These are phyloP conservation scores for Porites divaricata DNA, from an alignment of 92 coral and sea anemone species.

Conservation along the genomic window DNA sequence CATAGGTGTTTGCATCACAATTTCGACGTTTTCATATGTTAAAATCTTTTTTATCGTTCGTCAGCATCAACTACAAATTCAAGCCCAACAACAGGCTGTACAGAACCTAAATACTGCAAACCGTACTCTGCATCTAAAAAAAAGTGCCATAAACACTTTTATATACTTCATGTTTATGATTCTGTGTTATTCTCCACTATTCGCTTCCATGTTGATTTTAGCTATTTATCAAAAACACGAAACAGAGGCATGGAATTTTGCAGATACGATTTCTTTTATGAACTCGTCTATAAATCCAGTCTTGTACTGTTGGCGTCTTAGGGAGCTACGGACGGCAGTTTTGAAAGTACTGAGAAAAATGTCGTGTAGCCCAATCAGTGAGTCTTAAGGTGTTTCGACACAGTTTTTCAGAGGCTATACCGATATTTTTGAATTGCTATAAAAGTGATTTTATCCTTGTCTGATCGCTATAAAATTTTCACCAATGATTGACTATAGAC, in stretches of 20 bases:
- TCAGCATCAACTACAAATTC: background rate
- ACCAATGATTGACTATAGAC: no score
- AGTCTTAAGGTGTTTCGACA: no score
- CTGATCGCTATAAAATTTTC: no score
- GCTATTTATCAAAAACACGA: background rate
- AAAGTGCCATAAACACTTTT: conserved; percentile 10
- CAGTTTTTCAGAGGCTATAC: no score
- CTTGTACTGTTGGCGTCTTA: conserved; percentile 15
- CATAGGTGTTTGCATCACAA: background rate
- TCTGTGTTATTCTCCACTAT: conserved; percentile 1
- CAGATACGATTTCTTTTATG: background rate
- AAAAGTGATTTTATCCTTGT: no score
- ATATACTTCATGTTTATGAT: conserved; percentile 4
- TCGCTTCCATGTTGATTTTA: conserved; percentile 18
- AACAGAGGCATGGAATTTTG: conserved; percentile 1
- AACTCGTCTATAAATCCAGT: conserved; percentile 18
- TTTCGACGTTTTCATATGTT: conserved; percentile 3
- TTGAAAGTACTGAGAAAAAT: background rate
- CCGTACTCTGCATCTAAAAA: background rate
- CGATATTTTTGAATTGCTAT: no score
- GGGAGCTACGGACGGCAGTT: conserved; percentile 6
- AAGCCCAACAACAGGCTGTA: conserved; percentile 5
- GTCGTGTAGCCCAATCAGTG: background rate
- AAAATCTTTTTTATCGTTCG: conserved; percentile 17
- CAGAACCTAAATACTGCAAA: background rate